Base-by-base conservation (phyloP, 1,140 invertebrate genomes). In the Aradophagus sp. region DNA sequence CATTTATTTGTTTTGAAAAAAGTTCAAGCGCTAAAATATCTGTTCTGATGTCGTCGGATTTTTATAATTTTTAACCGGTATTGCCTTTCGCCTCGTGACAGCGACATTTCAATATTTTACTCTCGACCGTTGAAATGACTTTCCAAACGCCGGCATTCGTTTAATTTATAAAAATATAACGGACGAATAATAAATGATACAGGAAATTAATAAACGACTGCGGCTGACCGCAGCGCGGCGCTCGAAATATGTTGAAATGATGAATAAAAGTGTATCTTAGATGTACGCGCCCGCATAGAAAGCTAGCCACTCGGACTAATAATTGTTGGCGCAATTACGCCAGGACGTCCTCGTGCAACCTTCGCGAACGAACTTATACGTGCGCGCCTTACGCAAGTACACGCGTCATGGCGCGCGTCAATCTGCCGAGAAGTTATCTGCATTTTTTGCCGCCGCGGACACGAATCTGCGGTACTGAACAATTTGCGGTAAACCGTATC, bases 401-500 rank as follows among this genome's bases (percentile, higher is more conserved):
- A 58, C 63, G 42, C 23, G 45, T 48, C 53, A 32, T 52, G 45
- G 29, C 52, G 47, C 52, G 32, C 53, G 47, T 53, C 53, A 59
- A 52, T 69, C 44, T 56, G 41, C 42, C 62, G 56, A 62, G 50
- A 42, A 44, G 50, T 70, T 70, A 53, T 53, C 41, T 32, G 31
- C 20, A 41, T 56, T 53, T 62, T 62, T 62, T 56, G 26, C 39
- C 8, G 12, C 32, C 11, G 32, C 32, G 41, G 53, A 68, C 47
- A 39, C 27, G 39, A 44, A 53, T 59, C 42, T 62, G 34, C 66
- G 50, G 66, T 48, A 34, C 12, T 36, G 20, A 56, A 62, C 44
- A 70, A 70, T 62, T 70, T 62, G 56, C 42, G 50, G 66, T 48
- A 52, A 56, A 58, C 50, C 56, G 32, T 62, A 70, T 70, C 36